These are phyloP conservation scores for Poecile montanus DNA, from an alignment of 2,797 vertebrate species.

Conservation along the genomic window DNA sequence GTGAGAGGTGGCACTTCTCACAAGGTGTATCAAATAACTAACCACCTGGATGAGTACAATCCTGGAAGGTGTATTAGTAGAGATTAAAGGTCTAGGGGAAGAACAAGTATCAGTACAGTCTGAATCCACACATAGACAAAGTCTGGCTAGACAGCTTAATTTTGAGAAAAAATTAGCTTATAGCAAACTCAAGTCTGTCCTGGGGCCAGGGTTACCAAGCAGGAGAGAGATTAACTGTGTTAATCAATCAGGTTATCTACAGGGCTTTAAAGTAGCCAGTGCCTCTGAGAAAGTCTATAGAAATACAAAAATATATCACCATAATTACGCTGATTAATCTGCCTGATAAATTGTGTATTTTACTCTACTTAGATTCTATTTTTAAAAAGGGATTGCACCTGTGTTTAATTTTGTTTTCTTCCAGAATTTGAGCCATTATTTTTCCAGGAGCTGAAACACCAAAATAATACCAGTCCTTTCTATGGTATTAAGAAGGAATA, in stretches of 20 bases:
- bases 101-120: background rate
- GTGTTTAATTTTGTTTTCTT: background rate
- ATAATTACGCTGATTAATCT: background rate
- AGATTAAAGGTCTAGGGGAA: background rate
- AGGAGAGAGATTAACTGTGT: background rate
- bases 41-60: background rate
- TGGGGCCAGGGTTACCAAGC: background rate
- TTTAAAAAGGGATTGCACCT: background rate
- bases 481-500: background rate
- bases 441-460: constrained; percentile 6
- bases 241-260: background rate
- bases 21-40: background rate
- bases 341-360: background rate
- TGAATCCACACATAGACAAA: background rate
- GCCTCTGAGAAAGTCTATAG: background rate
- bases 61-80: background rate
- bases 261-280: background rate
- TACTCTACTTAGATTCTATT: background rate
- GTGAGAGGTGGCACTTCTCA: background rate
- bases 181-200: background rate
- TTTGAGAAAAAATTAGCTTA: background rate
- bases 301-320: background rate
- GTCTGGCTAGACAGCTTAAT: background rate
- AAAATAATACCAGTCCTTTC: background rate
- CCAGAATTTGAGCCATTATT: background rate